Percentiles rank a stretch among this genome's conserved stretches.
These are phyloP conservation scores for Laticauda colubrina DNA, from an alignment of 2,113 vertebrate genomes.

Conservation along the genomic window DNA sequence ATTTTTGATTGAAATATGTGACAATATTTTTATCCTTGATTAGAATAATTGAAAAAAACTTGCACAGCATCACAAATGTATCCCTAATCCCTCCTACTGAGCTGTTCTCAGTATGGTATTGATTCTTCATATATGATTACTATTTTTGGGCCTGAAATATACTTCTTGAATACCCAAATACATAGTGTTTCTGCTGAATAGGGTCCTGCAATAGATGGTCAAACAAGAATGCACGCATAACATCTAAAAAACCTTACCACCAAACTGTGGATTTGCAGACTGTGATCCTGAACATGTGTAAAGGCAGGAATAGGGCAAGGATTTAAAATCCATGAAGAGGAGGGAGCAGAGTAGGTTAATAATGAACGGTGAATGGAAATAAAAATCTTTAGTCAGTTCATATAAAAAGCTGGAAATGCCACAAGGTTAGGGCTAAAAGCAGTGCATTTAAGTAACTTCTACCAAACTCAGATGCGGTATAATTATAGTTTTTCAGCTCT, in stretches of 20 bases:
- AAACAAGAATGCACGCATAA: slow-evolving; percentile 70
- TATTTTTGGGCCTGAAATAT: not conserved
- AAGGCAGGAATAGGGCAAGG: slow-evolving; percentile 81
- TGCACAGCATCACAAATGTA: not conserved
- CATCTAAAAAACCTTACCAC: slow-evolving; percentile 91
- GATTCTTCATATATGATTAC: not conserved
- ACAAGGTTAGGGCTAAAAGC: slow-evolving; percentile 66
- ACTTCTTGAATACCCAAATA: not conserved
- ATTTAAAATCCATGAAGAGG: slow-evolving; percentile 83
- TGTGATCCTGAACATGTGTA: slow-evolving; percentile 95
- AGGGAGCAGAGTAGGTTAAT: slow-evolving; percentile 88
- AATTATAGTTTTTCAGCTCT: slow-evolving; percentile 69
- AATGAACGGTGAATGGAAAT: slow-evolving; percentile 82
- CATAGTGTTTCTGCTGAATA: slow-evolving; percentile 74
- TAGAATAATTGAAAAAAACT: not conserved
- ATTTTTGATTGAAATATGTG: not conserved
- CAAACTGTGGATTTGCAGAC: slow-evolving; percentile 94
- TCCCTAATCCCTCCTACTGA: not conserved
- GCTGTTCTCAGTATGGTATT: not conserved
- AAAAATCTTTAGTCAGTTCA: slow-evolving; percentile 77
- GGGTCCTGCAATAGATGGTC: slow-evolving; percentile 62
- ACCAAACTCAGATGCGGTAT: slow-evolving; percentile 61
- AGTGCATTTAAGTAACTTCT: slow-evolving; percentile 65
- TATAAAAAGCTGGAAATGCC: slow-evolving; percentile 62
- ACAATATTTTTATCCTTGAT: not conserved